Evolutionary conservation across 2,797 vertebrate species (phyloP), one percentile per base, ranked within the genome.

Genomic region (Coregonus ussuriensis): DNA sequence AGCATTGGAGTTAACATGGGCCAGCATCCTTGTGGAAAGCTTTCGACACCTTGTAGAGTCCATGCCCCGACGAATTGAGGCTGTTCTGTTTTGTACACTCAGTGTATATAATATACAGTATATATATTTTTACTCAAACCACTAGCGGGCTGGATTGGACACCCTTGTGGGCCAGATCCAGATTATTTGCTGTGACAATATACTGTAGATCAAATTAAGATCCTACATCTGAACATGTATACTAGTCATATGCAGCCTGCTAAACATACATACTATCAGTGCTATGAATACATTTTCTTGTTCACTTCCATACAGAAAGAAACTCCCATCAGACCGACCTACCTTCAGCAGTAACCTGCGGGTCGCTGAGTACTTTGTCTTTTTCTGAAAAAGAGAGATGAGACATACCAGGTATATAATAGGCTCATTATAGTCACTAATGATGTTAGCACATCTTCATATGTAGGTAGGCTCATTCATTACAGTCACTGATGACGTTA

Each of bases 331-430:
- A 81, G 83, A 87, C 80, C 79, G 81, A 88, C 91, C 82, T 86
- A 89, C 87, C 87, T 91, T 89, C 66, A 88, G 81, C 75, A 85
- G 85, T 72, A 88, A 85, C 85, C 89, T 83, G 54, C 87, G 86
- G 71, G 85, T 85, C 67, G 90, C 76, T 51, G 89, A 85, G 85
- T 85, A 90, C 81, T 88, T 88, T 74, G 82, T 81, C 53, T 76
- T 89, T 75, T 76, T 89, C 86, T 90, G 79, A 16, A 71, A 77
- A 5, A 84, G 6, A 62, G 18, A 74, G 21, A 37, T 59, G 56
- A 59, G 16, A 72, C 75, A 53, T 11, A 16, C 6, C 7, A 59
- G 11, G 21, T 31, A 3, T 25, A 65, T 65, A 0, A 15, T 18
- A 25, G 25, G 25, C 65, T 14, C 65, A 66, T 66, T 66, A 66